Evolutionary conservation across 2,888 invertebrate species (phyloP).

Genomic region (Eupelmus urozonus): DNA sequence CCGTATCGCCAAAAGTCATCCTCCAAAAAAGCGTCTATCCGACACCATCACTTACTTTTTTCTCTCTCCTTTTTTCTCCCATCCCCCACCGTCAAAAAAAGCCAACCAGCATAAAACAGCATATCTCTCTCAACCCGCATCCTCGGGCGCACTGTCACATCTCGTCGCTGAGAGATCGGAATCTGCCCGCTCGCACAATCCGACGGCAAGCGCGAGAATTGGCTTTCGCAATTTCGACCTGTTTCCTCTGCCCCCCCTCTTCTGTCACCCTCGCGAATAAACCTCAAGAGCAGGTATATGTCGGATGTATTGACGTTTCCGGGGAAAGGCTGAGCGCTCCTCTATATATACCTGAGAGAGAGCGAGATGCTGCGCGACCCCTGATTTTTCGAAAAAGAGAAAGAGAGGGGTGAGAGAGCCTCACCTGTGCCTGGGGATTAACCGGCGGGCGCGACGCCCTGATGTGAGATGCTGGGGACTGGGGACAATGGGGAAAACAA

Average conservation of each 20-base stretch:
- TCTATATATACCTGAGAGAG: too few relatives aligned
- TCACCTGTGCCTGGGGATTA: constrained; percentile 53
- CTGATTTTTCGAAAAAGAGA: background rate
- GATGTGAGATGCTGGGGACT: background rate
- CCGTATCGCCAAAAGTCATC: too few relatives aligned
- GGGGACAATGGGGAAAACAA: constrained; percentile 74
- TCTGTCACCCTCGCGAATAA: constrained; percentile 52
- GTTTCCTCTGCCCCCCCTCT: constrained; percentile 53
- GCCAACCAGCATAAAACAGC: background rate
- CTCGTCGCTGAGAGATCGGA: constrained; percentile 33
- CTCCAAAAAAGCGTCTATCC: constrained; percentile 1
- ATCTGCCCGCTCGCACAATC: constrained; percentile 27
- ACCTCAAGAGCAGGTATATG: constrained; percentile 60
- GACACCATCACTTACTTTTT: constrained; percentile 10
- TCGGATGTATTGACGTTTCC: constrained; percentile 64
- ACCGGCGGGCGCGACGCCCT: constrained; percentile 27
- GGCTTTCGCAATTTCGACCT: constrained; percentile 68
- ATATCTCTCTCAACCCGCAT: too few relatives aligned
- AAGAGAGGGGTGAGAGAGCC: background rate
- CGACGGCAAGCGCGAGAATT: constrained; percentile 66
- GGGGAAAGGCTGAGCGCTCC: background rate
- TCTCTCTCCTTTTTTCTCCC: too few relatives aligned
- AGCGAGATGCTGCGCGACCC: background rate
- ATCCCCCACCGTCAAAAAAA: background rate
- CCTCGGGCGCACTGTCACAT: constrained; percentile 32